A percentile compares a stretch with the other conserved stretches of the same genome.
Conservation (phyloP, 1,140 invertebrate genomes). For the Tetragonula clypearis region DNA sequence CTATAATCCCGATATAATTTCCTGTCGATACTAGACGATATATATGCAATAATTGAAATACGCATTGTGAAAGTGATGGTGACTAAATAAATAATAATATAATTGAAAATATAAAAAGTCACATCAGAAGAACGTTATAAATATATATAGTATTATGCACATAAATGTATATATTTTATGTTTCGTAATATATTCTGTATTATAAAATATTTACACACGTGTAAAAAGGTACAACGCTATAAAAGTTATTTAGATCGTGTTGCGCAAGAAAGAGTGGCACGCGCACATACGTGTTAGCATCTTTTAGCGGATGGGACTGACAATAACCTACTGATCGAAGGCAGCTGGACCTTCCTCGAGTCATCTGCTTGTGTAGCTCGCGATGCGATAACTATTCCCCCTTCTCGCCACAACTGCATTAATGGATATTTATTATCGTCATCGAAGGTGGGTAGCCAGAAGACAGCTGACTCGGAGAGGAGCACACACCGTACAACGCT, state of each 20-base stretch:
- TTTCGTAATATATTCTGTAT: too few species aligned
- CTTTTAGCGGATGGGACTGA: slow-evolving; percentile 59
- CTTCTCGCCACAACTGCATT: slow-evolving; percentile 69
- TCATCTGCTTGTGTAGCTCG: slow-evolving; percentile 77
- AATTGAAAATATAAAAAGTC: too few species aligned
- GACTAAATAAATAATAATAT: too few species aligned
- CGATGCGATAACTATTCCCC: slow-evolving; percentile 77
- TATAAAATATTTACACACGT: too few species aligned
- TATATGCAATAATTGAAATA: too few species aligned
- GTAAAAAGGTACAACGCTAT: neutral
- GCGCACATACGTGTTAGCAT: slow-evolving; percentile 47
- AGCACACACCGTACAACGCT: slow-evolving; percentile 49
- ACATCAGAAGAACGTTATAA: too few species aligned
- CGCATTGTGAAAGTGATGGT: too few species aligned
- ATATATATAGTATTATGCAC: too few species aligned
- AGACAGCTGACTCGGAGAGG: slow-evolving; percentile 74
- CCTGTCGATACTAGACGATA: too few species aligned
- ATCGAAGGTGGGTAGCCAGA: slow-evolving; percentile 70
- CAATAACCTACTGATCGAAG: slow-evolving; percentile 76
- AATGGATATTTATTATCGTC: slow-evolving; percentile 79
- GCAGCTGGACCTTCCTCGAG: slow-evolving; percentile 77
- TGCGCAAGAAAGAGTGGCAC: neutral
- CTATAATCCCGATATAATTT: too few species aligned
- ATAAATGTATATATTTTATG: too few species aligned
- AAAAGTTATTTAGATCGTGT: neutral